These are phyloP conservation scores for Drosophila orena DNA, from an alignment of 1,140 invertebrate species.

Conservation along the genomic window DNA sequence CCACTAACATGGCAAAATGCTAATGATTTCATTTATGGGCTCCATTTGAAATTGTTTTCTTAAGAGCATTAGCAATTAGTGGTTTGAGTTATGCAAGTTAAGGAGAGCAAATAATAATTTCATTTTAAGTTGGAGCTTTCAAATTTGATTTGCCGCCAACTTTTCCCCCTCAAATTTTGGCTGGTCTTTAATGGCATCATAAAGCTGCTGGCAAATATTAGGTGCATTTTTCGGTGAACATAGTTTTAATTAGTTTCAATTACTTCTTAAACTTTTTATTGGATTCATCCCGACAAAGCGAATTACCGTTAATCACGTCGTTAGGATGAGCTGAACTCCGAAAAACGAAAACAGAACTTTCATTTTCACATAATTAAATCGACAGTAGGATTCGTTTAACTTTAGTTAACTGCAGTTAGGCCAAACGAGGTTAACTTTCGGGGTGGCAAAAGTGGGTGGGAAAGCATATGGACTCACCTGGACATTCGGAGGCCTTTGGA, in stretches of 20 bases:
- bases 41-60: too few relatives aligned
- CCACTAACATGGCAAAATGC: too few relatives aligned
- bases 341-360: slow-evolving; percentile 18
- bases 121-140: too few relatives aligned
- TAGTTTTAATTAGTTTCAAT: slow-evolving; percentile 15
- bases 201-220: too few relatives aligned
- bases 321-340: slow-evolving; percentile 13
- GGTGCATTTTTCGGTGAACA: neutral
- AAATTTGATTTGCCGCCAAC: too few relatives aligned
- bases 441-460: neutral
- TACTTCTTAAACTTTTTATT: slow-evolving; percentile 31
- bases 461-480: slow-evolving; percentile 34
- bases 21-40: too few relatives aligned
- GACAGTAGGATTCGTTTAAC: slow-evolving; percentile 69
- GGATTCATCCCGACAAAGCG: neutral
- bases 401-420: slow-evolving; percentile 50
- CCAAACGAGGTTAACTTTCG: slow-evolving; percentile 1
- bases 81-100: too few relatives aligned
- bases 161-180: too few relatives aligned
- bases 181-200: neutral
- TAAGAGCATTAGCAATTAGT: too few relatives aligned
- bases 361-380: slow-evolving; percentile 73
- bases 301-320: neutral
- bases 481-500: slow-evolving; percentile 7
- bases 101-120: too few relatives aligned